These are phyloP conservation scores for Thelaira solivaga DNA, from an alignment of 2,888 invertebrate species.

Conservation along the genomic window DNA sequence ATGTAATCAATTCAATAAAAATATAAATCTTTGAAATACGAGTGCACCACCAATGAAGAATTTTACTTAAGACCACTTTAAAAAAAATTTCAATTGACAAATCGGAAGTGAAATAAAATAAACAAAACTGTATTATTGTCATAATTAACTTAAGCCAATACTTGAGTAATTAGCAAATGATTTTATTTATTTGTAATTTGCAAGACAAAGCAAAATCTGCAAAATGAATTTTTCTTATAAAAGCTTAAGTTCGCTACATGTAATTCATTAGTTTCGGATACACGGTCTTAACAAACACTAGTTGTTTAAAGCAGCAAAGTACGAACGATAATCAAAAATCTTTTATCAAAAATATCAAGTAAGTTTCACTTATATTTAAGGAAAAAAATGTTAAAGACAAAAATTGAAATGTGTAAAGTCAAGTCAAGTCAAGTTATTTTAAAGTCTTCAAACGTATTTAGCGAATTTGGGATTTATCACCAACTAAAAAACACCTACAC, in stretches of 20 bases:
- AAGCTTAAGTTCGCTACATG: slow-evolving; percentile 12
- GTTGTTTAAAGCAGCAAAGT: slow-evolving; percentile 36
- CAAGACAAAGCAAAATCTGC: not conserved
- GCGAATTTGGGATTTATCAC: not conserved
- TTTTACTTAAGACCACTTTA: slow-evolving; percentile 32
- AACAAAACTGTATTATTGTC: not conserved
- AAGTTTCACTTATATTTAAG: slow-evolving; percentile 27
- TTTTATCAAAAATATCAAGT: slow-evolving; percentile 59
- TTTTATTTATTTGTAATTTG: not conserved
- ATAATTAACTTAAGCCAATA: not conserved
- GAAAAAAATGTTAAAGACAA: not conserved
- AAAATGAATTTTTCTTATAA: slow-evolving; percentile 50
- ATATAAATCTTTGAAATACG: not conserved
- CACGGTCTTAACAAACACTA: slow-evolving; percentile 49
- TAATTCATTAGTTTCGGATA: slow-evolving; percentile 43
- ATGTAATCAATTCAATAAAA: not conserved
- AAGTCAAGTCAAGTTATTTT: slow-evolving; percentile 23
- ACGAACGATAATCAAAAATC: not conserved
- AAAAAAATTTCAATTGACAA: not conserved
- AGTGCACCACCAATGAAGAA: slow-evolving; percentile 29
- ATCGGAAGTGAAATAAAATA: slow-evolving; percentile 42
- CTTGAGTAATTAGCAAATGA: slow-evolving; percentile 34
- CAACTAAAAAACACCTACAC: not conserved
- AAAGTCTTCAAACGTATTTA: not conserved
- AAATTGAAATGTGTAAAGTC: not conserved